phyloP scores from a whole-genome alignment of 2,113 vertebrate species.

The Tenrec ecaudatus region DNA sequence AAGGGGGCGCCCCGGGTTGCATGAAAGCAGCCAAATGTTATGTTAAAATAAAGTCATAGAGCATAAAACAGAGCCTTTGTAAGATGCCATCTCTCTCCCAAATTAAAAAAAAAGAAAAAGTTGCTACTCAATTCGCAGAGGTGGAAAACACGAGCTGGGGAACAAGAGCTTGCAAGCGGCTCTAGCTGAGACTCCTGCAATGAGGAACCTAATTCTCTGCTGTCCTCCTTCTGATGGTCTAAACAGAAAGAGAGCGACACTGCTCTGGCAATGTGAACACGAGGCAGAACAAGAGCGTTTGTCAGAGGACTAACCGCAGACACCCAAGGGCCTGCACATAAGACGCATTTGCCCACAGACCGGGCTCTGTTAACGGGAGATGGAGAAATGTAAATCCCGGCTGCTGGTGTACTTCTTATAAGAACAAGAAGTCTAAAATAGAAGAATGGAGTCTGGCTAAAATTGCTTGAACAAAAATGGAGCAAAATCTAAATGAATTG shows the following conservation, averaged over 20 bases:
- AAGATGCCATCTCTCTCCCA: background rate
- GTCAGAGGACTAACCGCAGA: conserved; percentile 52
- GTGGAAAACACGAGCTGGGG: background rate
- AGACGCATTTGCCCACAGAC: conserved; percentile 62
- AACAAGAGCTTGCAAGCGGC: background rate
- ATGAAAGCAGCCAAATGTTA: background rate
- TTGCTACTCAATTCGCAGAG: conserved; percentile 31
- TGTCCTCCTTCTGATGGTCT: conserved; percentile 66
- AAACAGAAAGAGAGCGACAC: conserved; percentile 63
- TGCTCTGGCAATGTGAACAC: conserved; percentile 52
- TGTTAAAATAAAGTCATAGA: background rate
- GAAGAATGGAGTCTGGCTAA: conserved; percentile 36
- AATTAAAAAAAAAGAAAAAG: background rate
- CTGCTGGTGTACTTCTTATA: background rate
- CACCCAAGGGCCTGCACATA: conserved; percentile 3
- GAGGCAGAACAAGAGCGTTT: conserved; percentile 57
- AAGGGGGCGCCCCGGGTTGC: background rate
- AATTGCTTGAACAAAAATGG: conserved; percentile 37
- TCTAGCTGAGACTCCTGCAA: background rate
- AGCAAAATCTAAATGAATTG: conserved; percentile 37
- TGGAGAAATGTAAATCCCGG: conserved; percentile 61
- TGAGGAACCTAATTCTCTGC: conserved; percentile 57
- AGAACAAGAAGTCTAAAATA: background rate
- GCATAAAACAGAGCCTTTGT: background rate
- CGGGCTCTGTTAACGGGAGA: conserved; percentile 37